Conservation (phyloP, 2,113 vertebrate genomes). For the Megaceryle torquata region DNA sequence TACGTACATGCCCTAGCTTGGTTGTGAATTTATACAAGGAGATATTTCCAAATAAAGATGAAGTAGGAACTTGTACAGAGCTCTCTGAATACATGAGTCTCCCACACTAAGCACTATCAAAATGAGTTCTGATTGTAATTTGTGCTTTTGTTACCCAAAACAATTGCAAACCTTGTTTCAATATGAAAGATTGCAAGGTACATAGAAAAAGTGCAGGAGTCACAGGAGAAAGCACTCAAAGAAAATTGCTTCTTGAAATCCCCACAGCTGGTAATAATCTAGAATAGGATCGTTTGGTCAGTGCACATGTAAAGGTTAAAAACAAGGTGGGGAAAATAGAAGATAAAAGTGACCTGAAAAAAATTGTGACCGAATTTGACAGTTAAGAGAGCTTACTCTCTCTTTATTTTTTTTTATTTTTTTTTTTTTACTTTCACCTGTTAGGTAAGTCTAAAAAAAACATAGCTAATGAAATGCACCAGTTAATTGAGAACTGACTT, state of each 20-base stretch:
- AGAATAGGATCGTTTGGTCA: background rate
- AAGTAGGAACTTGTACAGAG: background rate
- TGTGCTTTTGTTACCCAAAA: conserved; percentile 22
- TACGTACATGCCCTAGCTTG: background rate
- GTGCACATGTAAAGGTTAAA: background rate
- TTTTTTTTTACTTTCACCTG: background rate
- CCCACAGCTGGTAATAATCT: background rate
- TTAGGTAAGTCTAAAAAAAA: background rate
- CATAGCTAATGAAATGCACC: background rate
- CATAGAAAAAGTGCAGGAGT: background rate
- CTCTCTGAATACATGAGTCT: background rate
- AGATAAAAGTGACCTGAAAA: background rate
- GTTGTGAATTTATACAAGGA: background rate
- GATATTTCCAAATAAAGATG: background rate
- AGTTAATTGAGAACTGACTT: background rate
- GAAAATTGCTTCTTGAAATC: conserved; percentile 39
- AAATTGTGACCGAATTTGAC: background rate
- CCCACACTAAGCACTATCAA: background rate
- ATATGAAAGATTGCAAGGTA: background rate
- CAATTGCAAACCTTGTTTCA: background rate
- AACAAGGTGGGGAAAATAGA: background rate
- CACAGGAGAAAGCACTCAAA: background rate
- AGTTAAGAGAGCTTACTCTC: background rate
- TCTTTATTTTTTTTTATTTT: background rate
- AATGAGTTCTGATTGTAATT: conserved; percentile 1